A percentile compares a stretch with the other conserved stretches of the same genome.
Evolutionary conservation across 64 coral and sea anemone species (phyloP).

Genomic region (Catalaphyllia jardinei): DNA sequence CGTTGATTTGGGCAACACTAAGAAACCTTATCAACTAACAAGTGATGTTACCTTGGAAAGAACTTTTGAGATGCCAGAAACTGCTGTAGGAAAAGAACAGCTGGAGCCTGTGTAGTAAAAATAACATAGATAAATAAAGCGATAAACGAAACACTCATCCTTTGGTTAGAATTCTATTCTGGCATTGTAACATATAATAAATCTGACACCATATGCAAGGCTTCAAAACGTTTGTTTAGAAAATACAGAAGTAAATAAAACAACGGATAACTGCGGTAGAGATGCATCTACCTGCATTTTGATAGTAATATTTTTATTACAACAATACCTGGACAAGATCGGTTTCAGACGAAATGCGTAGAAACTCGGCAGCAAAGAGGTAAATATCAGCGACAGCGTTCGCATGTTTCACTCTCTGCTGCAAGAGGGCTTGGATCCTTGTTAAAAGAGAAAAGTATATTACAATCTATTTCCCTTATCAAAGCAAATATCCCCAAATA

Average conservation of each 20-base stretch:
- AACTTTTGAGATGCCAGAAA: constrained; percentile 84
- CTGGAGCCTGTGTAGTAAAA: constrained; percentile 67
- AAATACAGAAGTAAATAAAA: no score
- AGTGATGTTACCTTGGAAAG: constrained; percentile 85
- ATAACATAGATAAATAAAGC: not conserved
- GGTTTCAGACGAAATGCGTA: constrained; percentile 84
- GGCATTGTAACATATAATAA: no score
- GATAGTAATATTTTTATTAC: no score
- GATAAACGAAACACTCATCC: no score
- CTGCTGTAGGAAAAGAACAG: constrained; percentile 92
- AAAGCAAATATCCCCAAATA: not conserved
- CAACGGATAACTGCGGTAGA: no score
- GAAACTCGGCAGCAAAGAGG: constrained; percentile 95
- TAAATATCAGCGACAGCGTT: constrained; percentile 85
- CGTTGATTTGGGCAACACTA: no score
- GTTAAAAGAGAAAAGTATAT: constrained; percentile 2
- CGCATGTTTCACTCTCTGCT: constrained; percentile 90
- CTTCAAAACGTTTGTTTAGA: no score
- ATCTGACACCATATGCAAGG: no score
- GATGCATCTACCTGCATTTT: no score
- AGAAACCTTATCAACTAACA: no score
- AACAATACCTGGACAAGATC: constrained; percentile 84
- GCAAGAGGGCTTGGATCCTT: constrained; percentile 76
- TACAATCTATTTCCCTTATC: not conserved
- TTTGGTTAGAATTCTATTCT: no score